Conservation (phyloP, 2,888 invertebrate species). For the Danaus chrysippus region DNA sequence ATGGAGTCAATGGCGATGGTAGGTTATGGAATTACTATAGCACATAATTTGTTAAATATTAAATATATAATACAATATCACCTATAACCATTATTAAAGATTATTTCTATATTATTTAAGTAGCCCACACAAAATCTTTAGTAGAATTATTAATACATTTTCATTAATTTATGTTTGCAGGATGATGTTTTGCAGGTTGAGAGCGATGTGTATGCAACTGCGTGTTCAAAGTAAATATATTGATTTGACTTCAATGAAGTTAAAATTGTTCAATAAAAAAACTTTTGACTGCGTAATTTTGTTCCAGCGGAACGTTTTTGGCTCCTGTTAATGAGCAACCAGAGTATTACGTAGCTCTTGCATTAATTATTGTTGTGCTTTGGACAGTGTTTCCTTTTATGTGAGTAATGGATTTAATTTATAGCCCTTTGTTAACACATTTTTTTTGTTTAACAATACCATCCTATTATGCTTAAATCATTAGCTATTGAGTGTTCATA, state of each 20-base stretch:
- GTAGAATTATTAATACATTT: background rate
- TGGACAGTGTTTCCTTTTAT: constrained; percentile 62
- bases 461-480: constrained; percentile 24
- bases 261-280: background rate
- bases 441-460: constrained; percentile 27
- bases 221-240: constrained; percentile 47
- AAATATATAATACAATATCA: background rate
- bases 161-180: constrained; percentile 34
- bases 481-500: constrained; percentile 25
- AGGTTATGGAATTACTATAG: constrained; percentile 49
- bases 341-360: constrained; percentile 55
- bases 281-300: background rate
- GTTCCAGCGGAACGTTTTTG: constrained; percentile 58
- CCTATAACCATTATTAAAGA: too few species aligned
- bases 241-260: background rate
- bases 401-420: constrained; percentile 48
- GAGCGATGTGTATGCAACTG: constrained; percentile 29
- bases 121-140: too few species aligned
- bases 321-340: constrained; percentile 50
- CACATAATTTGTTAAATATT: background rate
- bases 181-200: constrained; percentile 25
- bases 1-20: constrained; percentile 51
- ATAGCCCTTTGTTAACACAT: constrained; percentile 32
- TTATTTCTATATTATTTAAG: too few species aligned
- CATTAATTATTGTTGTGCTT: constrained; percentile 52